Percentiles rank a stretch among this genome's conserved stretches.
Evolutionary conservation across 1,140 invertebrate genomes (phyloP).

Genomic region (Magallana ariakensis): DNA sequence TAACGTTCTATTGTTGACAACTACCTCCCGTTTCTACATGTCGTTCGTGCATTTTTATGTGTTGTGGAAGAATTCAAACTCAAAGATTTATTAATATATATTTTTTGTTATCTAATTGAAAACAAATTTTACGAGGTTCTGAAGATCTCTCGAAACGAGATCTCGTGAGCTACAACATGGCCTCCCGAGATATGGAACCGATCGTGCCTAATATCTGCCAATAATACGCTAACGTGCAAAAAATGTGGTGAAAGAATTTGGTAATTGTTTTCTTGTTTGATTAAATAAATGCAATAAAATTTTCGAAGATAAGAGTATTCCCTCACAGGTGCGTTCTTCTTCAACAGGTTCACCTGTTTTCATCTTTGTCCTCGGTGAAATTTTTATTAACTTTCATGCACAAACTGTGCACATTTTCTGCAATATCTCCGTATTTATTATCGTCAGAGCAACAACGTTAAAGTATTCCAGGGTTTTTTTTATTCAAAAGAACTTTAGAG

Average conservation of each 20-base stretch:
- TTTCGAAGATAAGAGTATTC: conserved; percentile 27
- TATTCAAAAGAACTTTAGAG: not conserved
- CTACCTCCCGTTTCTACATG: too few relatives aligned
- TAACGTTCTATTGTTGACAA: too few relatives aligned
- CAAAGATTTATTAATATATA: not conserved
- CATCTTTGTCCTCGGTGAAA: not conserved
- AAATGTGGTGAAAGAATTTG: not conserved
- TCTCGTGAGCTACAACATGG: not conserved
- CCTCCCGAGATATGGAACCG: not conserved
- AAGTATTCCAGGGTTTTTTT: not conserved
- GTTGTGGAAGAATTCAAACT: not conserved
- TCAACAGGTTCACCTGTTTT: conserved; percentile 7
- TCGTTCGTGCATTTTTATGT: too few relatives aligned
- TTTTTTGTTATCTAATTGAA: conserved; percentile 10
- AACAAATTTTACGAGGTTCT: conserved; percentile 11
- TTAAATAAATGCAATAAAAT: conserved; percentile 39
- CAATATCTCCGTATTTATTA: not conserved
- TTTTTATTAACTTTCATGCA: conserved; percentile 18
- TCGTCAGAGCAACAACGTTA: not conserved
- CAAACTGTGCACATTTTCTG: not conserved
- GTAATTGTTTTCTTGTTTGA: conserved; percentile 37
- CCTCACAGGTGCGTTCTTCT: conserved; percentile 23
- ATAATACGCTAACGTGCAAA: conserved; percentile 34
- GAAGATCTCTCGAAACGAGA: conserved; percentile 2
- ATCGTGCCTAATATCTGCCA: conserved; percentile 11